Percentiles rank a stretch among this genome's conserved stretches.
These are phyloP conservation scores for Dryoscopus gambensis DNA, from an alignment of 2,113 vertebrate genomes.

Conservation along the genomic window DNA sequence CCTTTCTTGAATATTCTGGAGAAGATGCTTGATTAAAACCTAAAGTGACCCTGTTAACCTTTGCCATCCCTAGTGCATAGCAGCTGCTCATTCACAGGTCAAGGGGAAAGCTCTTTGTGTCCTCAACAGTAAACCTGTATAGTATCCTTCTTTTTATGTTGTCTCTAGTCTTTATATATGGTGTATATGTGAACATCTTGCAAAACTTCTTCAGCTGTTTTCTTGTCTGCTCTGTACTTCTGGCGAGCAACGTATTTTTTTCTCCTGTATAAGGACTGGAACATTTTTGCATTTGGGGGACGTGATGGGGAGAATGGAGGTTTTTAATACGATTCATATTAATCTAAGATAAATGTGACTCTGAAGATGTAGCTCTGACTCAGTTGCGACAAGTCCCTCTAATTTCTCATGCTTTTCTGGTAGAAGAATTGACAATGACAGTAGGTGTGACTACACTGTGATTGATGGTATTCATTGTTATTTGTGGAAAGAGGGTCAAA, in stretches of 20 bases:
- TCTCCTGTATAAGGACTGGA: background rate
- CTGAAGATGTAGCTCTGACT: background rate
- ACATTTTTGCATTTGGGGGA: background rate
- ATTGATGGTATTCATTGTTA: conserved; percentile 7
- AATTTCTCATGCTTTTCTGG: background rate
- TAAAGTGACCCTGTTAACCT: background rate
- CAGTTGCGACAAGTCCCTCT: background rate
- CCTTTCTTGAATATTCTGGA: background rate
- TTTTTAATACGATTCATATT: background rate
- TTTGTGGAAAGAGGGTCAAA: conserved; percentile 28
- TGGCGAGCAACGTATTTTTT: background rate
- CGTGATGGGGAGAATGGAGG: background rate
- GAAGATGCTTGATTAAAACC: background rate
- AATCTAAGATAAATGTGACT: background rate
- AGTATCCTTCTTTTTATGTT: background rate
- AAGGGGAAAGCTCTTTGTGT: background rate
- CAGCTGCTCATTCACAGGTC: background rate
- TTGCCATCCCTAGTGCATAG: background rate
- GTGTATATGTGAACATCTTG: background rate
- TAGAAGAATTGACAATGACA: background rate
- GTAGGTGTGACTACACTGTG: background rate
- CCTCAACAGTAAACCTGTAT: background rate
- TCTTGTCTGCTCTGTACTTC: background rate
- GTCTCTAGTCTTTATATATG: background rate
- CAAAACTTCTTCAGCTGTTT: background rate